A percentile compares a stretch with the other conserved stretches of the same genome.
phyloP scores from a whole-genome alignment of 2,888 invertebrate species.

The Gonocerus acuteangulatus region DNA sequence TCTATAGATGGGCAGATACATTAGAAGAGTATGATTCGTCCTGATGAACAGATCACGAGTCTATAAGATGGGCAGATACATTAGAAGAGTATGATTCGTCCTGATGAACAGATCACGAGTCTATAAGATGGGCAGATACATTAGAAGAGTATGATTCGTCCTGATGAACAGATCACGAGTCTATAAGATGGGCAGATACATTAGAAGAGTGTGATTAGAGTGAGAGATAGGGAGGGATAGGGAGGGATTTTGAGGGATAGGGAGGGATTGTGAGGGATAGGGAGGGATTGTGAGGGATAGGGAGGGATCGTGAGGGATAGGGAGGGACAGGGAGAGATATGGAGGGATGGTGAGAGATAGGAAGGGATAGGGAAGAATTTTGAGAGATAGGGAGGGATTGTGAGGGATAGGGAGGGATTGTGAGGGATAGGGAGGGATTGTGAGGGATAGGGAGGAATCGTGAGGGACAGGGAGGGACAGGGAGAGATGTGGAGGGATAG shows the following conservation, averaged over 20 bases:
- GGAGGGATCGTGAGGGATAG: background rate
- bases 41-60: too few species aligned
- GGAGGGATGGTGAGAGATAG: background rate
- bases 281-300: background rate
- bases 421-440: background rate
- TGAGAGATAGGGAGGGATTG: constrained; percentile 13
- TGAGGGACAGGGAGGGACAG: background rate
- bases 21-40: too few species aligned
- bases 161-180: too few species aligned
- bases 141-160: too few species aligned
- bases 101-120: too few species aligned
- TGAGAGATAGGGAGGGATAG: background rate
- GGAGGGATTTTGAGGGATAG: background rate
- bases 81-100: too few species aligned
- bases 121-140: too few species aligned
- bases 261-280: background rate
- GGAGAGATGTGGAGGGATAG: background rate
- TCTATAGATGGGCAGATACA: too few species aligned
- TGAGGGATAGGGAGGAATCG: background rate
- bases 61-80: too few species aligned
- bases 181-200: too few species aligned
- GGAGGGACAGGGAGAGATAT: background rate
- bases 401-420: background rate
- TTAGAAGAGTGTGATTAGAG: too few species aligned
- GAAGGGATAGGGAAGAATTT: constrained; percentile 14